Evolutionary conservation across 2,888 invertebrate species (phyloP).

Genomic region (Syrphus vitripennis): DNA sequence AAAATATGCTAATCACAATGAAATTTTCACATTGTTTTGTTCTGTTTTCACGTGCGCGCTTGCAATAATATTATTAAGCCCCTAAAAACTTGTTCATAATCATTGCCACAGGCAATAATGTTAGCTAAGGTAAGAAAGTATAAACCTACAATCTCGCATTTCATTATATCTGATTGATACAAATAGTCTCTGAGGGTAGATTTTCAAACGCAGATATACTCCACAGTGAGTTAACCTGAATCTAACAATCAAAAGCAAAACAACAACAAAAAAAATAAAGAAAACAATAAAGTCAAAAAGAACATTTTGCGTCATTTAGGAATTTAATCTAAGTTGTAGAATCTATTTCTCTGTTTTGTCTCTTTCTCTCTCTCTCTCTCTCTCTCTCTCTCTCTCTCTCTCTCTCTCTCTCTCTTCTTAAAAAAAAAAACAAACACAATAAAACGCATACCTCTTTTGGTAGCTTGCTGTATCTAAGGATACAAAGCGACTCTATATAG

Average conservation of each 20-base stretch:
- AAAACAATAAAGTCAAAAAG: conserved; percentile 5
- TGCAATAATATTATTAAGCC: not conserved
- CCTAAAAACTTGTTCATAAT: conserved; percentile 9
- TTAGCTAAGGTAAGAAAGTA: not conserved
- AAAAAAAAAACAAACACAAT: conserved; percentile 15
- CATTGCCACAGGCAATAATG: not conserved
- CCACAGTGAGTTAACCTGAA: not conserved
- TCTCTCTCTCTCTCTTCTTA: not conserved
- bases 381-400: not conserved
- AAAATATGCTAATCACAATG: conserved; percentile 42
- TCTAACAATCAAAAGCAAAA: not conserved
- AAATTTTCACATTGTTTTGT: not conserved
- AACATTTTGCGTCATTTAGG: conserved; percentile 10
- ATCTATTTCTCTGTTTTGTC: not conserved
- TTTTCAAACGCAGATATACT: not conserved
- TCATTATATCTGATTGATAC: conserved; percentile 31
- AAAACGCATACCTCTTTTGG: conserved; percentile 17
- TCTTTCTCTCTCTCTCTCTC: no score
- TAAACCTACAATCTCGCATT: conserved; percentile 8
- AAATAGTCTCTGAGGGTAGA: conserved; percentile 29
- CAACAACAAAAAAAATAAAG: not conserved
- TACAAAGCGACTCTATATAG: not conserved
- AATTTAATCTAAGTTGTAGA: conserved; percentile 29
- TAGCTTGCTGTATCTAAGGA: not conserved
- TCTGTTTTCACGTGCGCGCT: not conserved